Conservation (phyloP, 1,140 invertebrate genomes). For the Drosophila carrolli region DNA sequence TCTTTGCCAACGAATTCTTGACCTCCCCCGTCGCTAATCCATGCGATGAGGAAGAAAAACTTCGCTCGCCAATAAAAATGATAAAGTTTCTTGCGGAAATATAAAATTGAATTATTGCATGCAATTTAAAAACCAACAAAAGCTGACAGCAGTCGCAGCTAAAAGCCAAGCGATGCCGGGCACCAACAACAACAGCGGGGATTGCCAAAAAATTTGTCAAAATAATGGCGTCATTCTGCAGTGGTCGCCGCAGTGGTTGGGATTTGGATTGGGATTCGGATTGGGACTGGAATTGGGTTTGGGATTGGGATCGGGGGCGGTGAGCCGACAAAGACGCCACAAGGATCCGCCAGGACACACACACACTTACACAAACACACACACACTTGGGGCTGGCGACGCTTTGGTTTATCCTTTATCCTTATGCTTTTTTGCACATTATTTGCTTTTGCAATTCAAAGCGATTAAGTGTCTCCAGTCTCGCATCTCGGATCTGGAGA, state of each 20-base stretch:
- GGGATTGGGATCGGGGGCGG: constrained; percentile 26
- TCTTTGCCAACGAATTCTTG: constrained; percentile 41
- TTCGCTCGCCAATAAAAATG: constrained; percentile 75
- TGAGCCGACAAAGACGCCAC: constrained; percentile 67
- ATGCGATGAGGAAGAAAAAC: constrained; percentile 11
- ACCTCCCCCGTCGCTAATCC: constrained; percentile 37
- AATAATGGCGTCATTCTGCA: constrained; percentile 83
- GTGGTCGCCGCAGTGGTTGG: constrained; percentile 58
- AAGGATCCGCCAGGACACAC: constrained; percentile 67
- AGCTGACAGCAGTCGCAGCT: constrained; percentile 72
- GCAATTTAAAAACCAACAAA: constrained; percentile 84
- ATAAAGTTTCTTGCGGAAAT: constrained; percentile 80
- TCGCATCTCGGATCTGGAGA: constrained; percentile 44
- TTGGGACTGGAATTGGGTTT: constrained; percentile 4
- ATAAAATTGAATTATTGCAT: constrained; percentile 84
- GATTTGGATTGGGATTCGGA: background rate
- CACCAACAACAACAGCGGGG: constrained; percentile 55
- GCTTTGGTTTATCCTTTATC: constrained; percentile 81
- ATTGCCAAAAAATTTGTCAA: constrained; percentile 84
- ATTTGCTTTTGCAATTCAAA: constrained; percentile 84
- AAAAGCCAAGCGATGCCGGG: constrained; percentile 55
- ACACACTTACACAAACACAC: no score
- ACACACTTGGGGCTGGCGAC: constrained; percentile 57
- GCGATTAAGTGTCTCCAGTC: constrained; percentile 73
- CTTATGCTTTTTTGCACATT: constrained; percentile 81